Evolutionary conservation across 1,140 invertebrate species (phyloP), one percentile per base, ranked within the genome.

Genomic region (Octopus sinensis): DNA sequence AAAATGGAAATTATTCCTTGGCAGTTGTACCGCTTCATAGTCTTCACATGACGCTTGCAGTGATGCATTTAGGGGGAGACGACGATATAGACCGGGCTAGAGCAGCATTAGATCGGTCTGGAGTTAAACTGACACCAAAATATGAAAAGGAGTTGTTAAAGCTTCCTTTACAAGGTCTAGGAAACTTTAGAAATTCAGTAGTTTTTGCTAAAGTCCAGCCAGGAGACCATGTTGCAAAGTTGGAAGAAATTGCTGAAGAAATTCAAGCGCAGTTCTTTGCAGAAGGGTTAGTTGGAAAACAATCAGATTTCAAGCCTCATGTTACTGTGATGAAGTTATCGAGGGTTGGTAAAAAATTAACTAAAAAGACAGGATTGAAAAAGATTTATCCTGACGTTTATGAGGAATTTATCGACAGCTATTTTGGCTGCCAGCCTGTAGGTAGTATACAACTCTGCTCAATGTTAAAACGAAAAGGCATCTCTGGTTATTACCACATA

Each of bases 401-500:
- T 54, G 68, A 76, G 13, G 79, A 84, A 17, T 84, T 76, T 71
- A 13, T 53, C 13, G 79, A 82, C 13, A 79, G 23, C 7, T 53
- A 78, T 12, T 83, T 84, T 83, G 84, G 84, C 9, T 54, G 23
- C 6, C 76, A 84, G 53, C 73, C 6, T 4, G 80, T 83, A 10
- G 30, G 23, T 13, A 76, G 52, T 1, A 52, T 84, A 54, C 84
- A 84, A 68, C 68, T 84, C 6, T 84, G 84, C 80, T 56, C 84
- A 4, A 84, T 84, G 84, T 13, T 73, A 6, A 83, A 84, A 62
- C 81, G 77, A 52, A 83, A 83, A 81, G 81, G 80, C 43, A 79
- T 76, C 23, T 76, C 54, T 30, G 84, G 84, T 12, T 84, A 84
- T 75, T 84, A 84, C 73, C 84, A 84, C 9, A 82, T 84, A 53